These are phyloP conservation scores for Yponomeuta cagnagella DNA, from an alignment of 2,888 invertebrate genomes.

Conservation along the genomic window DNA sequence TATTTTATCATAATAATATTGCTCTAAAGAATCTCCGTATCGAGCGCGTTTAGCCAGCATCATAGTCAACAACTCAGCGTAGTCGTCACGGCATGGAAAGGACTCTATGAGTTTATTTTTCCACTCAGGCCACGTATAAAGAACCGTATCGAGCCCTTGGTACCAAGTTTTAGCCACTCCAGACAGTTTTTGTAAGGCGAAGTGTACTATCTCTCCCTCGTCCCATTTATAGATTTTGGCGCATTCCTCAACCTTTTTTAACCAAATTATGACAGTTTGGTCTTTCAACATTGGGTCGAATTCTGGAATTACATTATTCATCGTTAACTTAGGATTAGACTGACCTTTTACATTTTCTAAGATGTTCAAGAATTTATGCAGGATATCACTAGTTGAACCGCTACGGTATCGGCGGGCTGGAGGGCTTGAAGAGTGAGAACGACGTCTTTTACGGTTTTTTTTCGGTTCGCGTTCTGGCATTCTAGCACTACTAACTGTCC, in stretches of 20 bases:
- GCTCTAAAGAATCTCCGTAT: conserved; percentile 22
- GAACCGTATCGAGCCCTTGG: conserved; percentile 22
- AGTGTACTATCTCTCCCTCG: not conserved
- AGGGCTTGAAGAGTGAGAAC: too few species aligned
- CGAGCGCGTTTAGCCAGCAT: conserved; percentile 20
- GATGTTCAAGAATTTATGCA: too few species aligned
- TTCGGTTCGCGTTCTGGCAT: too few species aligned
- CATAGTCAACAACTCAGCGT: conserved; percentile 22
- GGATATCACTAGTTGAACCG: too few species aligned
- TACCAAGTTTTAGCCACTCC: conserved; percentile 25
- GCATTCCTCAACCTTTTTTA: too few species aligned
- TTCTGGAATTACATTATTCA: conserved; percentile 16
- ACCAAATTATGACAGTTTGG: conserved; percentile 14
- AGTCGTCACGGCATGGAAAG: not conserved
- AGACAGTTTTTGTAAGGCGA: not conserved
- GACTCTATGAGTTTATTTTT: conserved; percentile 14
- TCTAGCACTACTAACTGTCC: too few species aligned
- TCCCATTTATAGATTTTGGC: conserved; percentile 7
- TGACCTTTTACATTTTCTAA: too few species aligned
- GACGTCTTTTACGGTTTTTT: too few species aligned
- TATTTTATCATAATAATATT: not conserved
- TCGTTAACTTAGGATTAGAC: too few species aligned
- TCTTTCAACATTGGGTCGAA: conserved; percentile 20
- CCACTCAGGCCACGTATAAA: conserved; percentile 23
- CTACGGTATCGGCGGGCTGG: too few species aligned